Percentiles rank a stretch among this genome's conserved stretches.
These are phyloP conservation scores for Omphaloscelis lunosa DNA, from an alignment of 2,888 invertebrate genomes.

Conservation along the genomic window DNA sequence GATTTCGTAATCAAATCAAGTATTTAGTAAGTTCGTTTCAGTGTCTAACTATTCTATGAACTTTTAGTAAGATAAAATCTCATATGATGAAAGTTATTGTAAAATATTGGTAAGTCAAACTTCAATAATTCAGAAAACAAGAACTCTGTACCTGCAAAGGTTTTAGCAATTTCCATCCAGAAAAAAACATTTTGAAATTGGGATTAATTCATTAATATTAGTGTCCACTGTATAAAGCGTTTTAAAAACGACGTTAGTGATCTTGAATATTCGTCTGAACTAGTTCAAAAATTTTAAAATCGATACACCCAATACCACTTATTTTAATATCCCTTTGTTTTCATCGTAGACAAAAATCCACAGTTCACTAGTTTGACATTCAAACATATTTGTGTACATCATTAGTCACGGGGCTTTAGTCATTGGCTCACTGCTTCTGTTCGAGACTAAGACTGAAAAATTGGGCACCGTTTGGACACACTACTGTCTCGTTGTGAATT, in stretches of 20 bases:
- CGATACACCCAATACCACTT: neutral
- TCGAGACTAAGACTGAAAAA: slow-evolving; percentile 59
- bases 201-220: neutral
- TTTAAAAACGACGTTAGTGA: neutral
- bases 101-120: neutral
- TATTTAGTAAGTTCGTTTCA: neutral
- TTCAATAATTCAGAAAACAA: neutral
- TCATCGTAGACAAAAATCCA: slow-evolving; percentile 19
- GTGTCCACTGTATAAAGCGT: neutral
- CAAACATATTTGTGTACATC: slow-evolving; percentile 44
- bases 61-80: neutral
- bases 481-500: slow-evolving; percentile 41
- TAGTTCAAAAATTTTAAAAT: too few species aligned
- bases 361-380: slow-evolving; percentile 43
- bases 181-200: neutral
- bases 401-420: slow-evolving; percentile 65
- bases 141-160: neutral
- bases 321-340: slow-evolving; percentile 38
- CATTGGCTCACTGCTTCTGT: slow-evolving; percentile 31
- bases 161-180: neutral
- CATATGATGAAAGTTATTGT: neutral
- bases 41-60: neutral
- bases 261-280: neutral
- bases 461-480: slow-evolving; percentile 55
- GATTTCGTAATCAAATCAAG: neutral